Conservation (phyloP, 2,113 vertebrate genomes). For the Natator depressus region DNA sequence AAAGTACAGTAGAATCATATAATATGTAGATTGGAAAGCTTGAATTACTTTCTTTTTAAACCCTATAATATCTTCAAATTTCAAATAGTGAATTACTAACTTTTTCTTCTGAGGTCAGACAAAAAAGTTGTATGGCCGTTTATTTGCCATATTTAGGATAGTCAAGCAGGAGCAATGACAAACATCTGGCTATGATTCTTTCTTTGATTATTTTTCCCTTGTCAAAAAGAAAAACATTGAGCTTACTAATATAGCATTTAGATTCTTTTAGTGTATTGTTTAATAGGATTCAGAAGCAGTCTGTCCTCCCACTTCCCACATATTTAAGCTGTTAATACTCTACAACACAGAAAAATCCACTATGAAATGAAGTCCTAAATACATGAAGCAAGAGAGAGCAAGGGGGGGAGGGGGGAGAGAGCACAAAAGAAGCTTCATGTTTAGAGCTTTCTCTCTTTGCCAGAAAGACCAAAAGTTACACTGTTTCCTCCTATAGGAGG, state of each 20-base stretch:
- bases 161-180: constrained; percentile 61
- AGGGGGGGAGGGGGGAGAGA: background rate
- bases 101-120: constrained; percentile 71
- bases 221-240: constrained; percentile 62
- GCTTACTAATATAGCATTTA: constrained; percentile 41
- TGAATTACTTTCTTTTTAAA: constrained; percentile 48
- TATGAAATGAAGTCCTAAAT: background rate
- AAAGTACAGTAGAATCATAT: constrained; percentile 7
- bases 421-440: background rate
- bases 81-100: constrained; percentile 72
- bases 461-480: background rate
- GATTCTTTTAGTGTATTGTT: background rate
- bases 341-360: background rate
- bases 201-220: constrained; percentile 71
- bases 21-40: constrained; percentile 36
- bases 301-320: constrained; percentile 36
- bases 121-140: constrained; percentile 65
- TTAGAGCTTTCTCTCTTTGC: background rate
- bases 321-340: constrained; percentile 62
- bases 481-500: background rate
- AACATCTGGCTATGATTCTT: constrained; percentile 78
- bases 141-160: constrained; percentile 79
- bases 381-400: background rate
- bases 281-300: constrained; percentile 60
- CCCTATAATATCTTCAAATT: constrained; percentile 40